Conservation (phyloP, 2,888 invertebrate genomes). For the Copidosoma aretas region DNA sequence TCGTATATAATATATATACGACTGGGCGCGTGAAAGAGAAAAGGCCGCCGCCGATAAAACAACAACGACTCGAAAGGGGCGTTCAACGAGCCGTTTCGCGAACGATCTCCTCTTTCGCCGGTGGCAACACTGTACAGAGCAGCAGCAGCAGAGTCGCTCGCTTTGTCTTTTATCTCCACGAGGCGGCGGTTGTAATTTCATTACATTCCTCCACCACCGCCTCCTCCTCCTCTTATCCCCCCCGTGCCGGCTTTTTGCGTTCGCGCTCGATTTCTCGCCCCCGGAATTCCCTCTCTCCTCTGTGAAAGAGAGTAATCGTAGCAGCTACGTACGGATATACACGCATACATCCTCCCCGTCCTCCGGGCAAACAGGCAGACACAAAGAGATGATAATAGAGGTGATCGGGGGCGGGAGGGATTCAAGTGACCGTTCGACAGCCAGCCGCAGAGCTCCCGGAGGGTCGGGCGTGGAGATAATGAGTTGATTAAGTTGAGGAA, state of each 20-base stretch:
- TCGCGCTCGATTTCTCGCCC: slow-evolving; percentile 15
- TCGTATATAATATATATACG: too few species aligned
- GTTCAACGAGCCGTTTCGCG: slow-evolving; percentile 10
- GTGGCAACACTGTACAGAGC: too few species aligned
- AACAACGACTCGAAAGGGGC: neutral
- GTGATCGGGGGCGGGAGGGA: neutral
- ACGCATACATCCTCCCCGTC: too few species aligned
- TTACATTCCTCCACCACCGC: slow-evolving; percentile 11
- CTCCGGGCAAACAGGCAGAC: too few species aligned
- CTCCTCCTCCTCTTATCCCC: slow-evolving; percentile 1
- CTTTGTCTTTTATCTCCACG: neutral
- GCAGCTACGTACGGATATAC: too few species aligned
- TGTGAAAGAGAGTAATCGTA: slow-evolving; percentile 5
- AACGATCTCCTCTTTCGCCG: neutral
- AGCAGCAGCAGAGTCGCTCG: too few species aligned
- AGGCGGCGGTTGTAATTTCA: slow-evolving; percentile 15
- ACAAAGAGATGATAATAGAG: neutral
- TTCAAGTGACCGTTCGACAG: slow-evolving; percentile 1
- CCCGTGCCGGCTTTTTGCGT: neutral
- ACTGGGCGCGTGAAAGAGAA: too few species aligned
- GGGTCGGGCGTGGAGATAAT: slow-evolving; percentile 17
- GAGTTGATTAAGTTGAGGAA: slow-evolving; percentile 34
- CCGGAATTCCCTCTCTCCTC: neutral
- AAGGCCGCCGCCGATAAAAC: neutral
- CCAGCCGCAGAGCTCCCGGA: neutral